Percentiles rank a stretch among this genome's conserved stretches.
These are phyloP conservation scores for Siphamia tubifer DNA, from an alignment of 2,113 vertebrate genomes.

Conservation along the genomic window DNA sequence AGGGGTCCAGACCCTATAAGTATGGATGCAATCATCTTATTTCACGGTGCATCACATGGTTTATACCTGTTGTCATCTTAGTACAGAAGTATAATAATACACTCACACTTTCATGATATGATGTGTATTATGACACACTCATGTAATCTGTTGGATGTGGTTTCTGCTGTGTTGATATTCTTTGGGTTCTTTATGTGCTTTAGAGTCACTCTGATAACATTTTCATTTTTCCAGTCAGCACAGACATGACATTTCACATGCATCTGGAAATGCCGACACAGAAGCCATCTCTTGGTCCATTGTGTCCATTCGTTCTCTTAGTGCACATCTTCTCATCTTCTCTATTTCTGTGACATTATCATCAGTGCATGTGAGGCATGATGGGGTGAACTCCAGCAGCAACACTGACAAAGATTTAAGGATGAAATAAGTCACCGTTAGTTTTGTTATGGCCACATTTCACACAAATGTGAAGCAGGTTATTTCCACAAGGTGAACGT, in stretches of 20 bases:
- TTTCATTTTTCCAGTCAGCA: background rate
- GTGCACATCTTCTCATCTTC: background rate
- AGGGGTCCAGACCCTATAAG: background rate
- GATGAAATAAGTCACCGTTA: too few relatives aligned
- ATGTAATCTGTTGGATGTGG: background rate
- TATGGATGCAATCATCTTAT: background rate
- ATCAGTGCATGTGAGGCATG: too few relatives aligned
- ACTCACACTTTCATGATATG: too few relatives aligned
- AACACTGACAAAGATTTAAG: too few relatives aligned
- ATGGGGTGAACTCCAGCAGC: too few relatives aligned
- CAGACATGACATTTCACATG: too few relatives aligned
- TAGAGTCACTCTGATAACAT: background rate
- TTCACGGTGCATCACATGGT: background rate
- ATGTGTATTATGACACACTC: too few relatives aligned
- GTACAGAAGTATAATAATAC: conserved; percentile 1
- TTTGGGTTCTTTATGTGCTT: background rate
- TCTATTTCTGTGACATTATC: too few relatives aligned
- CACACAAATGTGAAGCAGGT: too few relatives aligned
- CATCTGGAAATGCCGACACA: background rate
- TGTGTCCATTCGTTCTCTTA: background rate
- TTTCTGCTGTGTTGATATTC: background rate
- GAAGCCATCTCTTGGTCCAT: background rate
- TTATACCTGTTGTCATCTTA: background rate
- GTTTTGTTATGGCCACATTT: too few relatives aligned
- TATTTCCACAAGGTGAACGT: too few relatives aligned